Conservation (phyloP, 2,888 invertebrate species). For the Hololepta plana region DNA sequence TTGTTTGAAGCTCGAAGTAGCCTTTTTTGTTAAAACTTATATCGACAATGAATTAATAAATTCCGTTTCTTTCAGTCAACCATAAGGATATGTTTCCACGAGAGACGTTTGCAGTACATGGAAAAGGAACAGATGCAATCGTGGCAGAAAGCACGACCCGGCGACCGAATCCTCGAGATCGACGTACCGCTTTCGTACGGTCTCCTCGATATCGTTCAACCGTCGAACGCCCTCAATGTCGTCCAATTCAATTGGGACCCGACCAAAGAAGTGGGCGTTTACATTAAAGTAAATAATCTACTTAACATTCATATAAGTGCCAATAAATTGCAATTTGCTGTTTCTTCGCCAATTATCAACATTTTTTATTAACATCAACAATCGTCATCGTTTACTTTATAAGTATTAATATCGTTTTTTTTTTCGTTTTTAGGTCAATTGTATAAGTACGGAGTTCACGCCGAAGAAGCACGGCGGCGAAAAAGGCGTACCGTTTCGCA, state of each 20-base stretch:
- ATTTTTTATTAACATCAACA: not conserved
- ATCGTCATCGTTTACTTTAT: conserved; percentile 1
- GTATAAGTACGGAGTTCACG: conserved; percentile 95
- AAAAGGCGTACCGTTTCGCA: conserved; percentile 91
- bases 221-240: conserved; percentile 51
- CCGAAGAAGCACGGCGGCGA: conserved; percentile 96
- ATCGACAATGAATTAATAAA: too few species aligned
- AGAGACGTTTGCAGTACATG: conserved; percentile 86
- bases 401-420: conserved; percentile 3
- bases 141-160: conserved; percentile 80
- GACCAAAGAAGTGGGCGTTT: conserved; percentile 87
- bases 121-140: conserved; percentile 84
- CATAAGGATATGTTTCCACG: conserved; percentile 89
- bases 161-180: conserved; percentile 80
- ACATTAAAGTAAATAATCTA: conserved; percentile 53
- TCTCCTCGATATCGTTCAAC: conserved; percentile 64
- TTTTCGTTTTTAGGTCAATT: conserved; percentile 51
- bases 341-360: too few species aligned
- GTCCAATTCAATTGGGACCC: conserved; percentile 91
- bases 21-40: too few species aligned
- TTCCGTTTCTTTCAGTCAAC: conserved; percentile 58
- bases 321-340: too few species aligned
- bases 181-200: conserved; percentile 92
- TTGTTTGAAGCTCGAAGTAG: too few species aligned
- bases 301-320: not conserved